Percentiles rank a stretch among this genome's conserved stretches.
Conservation (phyloP, 2,797 vertebrate species). For the Chromis chromis region DNA sequence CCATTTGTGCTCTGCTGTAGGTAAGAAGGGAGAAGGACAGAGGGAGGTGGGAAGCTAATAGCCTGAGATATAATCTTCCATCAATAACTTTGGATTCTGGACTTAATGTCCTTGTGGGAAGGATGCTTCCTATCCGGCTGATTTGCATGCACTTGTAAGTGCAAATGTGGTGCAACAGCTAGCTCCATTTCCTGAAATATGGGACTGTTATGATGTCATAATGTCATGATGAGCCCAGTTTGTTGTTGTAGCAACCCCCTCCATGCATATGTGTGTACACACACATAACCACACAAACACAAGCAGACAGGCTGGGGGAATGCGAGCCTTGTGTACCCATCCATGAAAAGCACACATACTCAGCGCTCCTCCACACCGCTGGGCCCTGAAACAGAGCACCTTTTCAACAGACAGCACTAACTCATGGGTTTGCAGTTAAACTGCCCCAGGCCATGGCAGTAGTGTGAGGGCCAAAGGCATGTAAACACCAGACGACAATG, state of each 20-base stretch:
- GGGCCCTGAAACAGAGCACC: conserved; percentile 66
- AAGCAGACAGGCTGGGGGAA: conserved; percentile 51
- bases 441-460: conserved; percentile 49
- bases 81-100: conserved; percentile 42
- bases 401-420: conserved; percentile 73
- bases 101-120: conserved; percentile 49
- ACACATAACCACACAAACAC: conserved; percentile 59
- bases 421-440: conserved; percentile 71
- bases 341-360: conserved; percentile 70
- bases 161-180: conserved; percentile 40
- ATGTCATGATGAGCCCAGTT: conserved; percentile 73
- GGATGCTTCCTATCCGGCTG: conserved; percentile 34
- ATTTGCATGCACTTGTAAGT: conserved; percentile 44
- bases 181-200: conserved; percentile 65
- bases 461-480: conserved; percentile 68
- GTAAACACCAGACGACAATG: conserved; percentile 78
- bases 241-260: conserved; percentile 55
- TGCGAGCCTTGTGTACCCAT: conserved; percentile 58
- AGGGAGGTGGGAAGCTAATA: conserved; percentile 43
- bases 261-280: conserved; percentile 37
- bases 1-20: conserved; percentile 80
- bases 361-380: conserved; percentile 31
- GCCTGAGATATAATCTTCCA: conserved; percentile 62
- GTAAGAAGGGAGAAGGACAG: conserved; percentile 53
- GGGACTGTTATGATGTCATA: conserved; percentile 79